Base-by-base conservation (phyloP, 2,888 invertebrate species). In the Alloscopus bannaensis region DNA sequence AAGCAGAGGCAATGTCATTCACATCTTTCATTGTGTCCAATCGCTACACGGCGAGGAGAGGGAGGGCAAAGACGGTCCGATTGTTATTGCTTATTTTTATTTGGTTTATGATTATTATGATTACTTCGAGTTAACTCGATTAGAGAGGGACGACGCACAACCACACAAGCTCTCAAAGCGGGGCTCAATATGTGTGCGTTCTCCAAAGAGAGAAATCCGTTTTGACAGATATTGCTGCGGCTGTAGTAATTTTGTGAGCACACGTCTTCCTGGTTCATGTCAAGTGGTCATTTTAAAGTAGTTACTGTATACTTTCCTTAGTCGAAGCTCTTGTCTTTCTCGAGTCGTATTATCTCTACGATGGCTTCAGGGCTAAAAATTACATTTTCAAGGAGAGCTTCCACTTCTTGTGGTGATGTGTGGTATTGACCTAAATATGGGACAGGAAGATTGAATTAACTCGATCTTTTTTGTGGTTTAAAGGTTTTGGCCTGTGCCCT, bases 101-200 rank as follows among this genome's bases (percentile, higher is more conserved):
- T 64, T 65, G 29, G 40, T 64, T 40, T 55, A 18, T 65, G 73
- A 66, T 73, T 73, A 73, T 55, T 73, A 57, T 73, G 36, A 66
- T 73, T 73, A 73, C 31, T 57, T 20, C 31, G 20, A 31, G 31
- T 66, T 66, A 66, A 59, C 57, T 73, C 65, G 65, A 73, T 66
- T 73, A 66, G 55, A 6, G 29, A 62, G 36, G 18, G n/a, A 13
- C 8, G 36, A 36, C 36, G 13, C 36, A 45, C n/a, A 28, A 36
- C 6, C 47, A 65, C 45, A 18, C 24, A 65, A 6, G 24, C 20
- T 20, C 62, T 40, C 42, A n/a, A n/a, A n/a, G n/a, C n/a, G n/a
- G n/a, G n/a, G n/a, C n/a, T n/a, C n/a, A n/a, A n/a, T n/a, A n/a
- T n/a, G n/a, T n/a, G n/a, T n/a, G n/a, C n/a, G n/a, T n/a, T n/a